phyloP scores from a whole-genome alignment of 2,888 invertebrate genomes.

The Leistus spinibarbis region DNA sequence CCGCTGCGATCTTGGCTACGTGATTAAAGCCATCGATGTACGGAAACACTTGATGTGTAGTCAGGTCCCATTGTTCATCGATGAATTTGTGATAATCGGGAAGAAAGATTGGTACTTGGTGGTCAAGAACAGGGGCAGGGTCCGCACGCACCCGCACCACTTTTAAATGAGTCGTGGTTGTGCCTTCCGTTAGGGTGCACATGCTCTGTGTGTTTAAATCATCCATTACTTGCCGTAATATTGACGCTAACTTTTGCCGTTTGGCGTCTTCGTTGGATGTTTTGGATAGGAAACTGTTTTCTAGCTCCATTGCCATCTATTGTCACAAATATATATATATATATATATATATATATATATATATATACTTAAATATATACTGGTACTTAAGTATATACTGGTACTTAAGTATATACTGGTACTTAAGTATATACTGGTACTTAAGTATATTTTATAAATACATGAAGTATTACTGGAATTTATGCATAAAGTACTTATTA shows the following conservation, averaged over 20 bases:
- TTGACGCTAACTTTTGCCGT: constrained; percentile 68
- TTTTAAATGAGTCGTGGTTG: constrained; percentile 88
- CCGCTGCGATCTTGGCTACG: constrained; percentile 84
- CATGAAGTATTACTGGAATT: too few species aligned
- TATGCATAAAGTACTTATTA: too few species aligned
- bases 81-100: constrained; percentile 67
- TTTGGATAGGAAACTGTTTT: constrained; percentile 81
- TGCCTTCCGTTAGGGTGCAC: constrained; percentile 69
- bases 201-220: constrained; percentile 78
- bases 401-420: too few species aligned
- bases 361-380: neutral
- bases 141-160: constrained; percentile 82
- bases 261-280: constrained; percentile 61
- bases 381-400: too few species aligned
- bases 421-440: too few species aligned
- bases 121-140: constrained; percentile 81
- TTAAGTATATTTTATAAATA: too few species aligned
- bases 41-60: constrained; percentile 88
- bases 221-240: constrained; percentile 78
- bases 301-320: constrained; percentile 83
- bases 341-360: neutral
- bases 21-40: constrained; percentile 94
- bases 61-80: constrained; percentile 87
- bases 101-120: constrained; percentile 88
- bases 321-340: neutral